phyloP scores from a whole-genome alignment of 2,888 invertebrate genomes.

The Drosophila kuntzei region DNA sequence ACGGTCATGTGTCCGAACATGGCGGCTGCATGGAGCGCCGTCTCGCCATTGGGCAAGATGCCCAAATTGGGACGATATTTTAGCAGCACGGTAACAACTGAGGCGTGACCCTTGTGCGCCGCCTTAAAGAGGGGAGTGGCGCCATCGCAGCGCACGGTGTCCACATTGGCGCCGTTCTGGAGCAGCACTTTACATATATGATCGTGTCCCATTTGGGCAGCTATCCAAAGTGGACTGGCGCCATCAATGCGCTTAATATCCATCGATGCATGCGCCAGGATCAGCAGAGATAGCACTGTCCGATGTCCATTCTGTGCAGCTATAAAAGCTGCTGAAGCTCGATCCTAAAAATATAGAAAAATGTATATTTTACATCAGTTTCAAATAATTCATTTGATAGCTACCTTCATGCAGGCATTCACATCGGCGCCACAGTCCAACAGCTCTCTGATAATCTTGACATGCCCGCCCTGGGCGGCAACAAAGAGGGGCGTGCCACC shows the following conservation, averaged over 20 bases:
- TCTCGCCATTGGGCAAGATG: slow-evolving; percentile 95
- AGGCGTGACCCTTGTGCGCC: slow-evolving; percentile 96
- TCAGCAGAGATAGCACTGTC: slow-evolving; percentile 90
- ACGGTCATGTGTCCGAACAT: slow-evolving; percentile 94
- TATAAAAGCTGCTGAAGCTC: slow-evolving; percentile 95
- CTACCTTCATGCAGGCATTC: slow-evolving; percentile 93
- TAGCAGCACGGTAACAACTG: slow-evolving; percentile 93
- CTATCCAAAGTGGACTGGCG: slow-evolving; percentile 96
- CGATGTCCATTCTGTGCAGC: slow-evolving; percentile 97
- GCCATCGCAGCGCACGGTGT: slow-evolving; percentile 94
- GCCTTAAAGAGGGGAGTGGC: slow-evolving; percentile 98
- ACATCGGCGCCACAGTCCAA: slow-evolving; percentile 93
- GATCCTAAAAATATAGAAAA: slow-evolving; percentile 89
- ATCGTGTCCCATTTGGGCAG: slow-evolving; percentile 97
- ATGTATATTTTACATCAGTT: neutral
- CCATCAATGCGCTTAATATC: slow-evolving; percentile 93
- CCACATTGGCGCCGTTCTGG: slow-evolving; percentile 91
- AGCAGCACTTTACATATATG: slow-evolving; percentile 92
- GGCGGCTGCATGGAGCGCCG: slow-evolving; percentile 95
- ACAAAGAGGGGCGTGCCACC: slow-evolving; percentile 98
- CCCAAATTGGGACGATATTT: slow-evolving; percentile 93
- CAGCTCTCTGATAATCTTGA: slow-evolving; percentile 94
- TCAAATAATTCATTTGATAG: neutral
- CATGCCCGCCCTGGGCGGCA: slow-evolving; percentile 95
- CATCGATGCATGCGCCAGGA: slow-evolving; percentile 90